Evolutionary conservation across 2,888 invertebrate species (phyloP), one percentile per base, ranked within the genome.

Genomic region (Agriotes lineatus): DNA sequence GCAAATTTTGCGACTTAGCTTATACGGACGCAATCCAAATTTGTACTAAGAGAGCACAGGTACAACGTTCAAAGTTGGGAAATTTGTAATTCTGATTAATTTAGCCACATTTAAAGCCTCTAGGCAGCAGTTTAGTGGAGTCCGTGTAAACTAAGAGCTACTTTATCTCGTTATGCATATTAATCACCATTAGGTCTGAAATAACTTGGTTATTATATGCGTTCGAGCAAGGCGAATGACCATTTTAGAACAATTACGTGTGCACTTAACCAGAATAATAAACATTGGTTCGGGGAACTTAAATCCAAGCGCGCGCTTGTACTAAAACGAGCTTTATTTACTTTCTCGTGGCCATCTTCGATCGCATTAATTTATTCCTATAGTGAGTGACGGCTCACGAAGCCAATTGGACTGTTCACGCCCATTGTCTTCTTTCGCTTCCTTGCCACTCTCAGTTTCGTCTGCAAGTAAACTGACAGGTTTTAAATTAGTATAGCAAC

Each of bases 81-180:
- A 74, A 74, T 75, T 74, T 73, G 75, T 74, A 75, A 75, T 75
- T 74, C 75, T 74, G 75, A 75, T 74, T 75, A 75, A 75, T 74
- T 73, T 71, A 54, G 59, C 74, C 73, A 66, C 75, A 71, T 71
- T 75, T 72, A 66, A 69, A 68, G 59, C 68, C 68, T 63, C 63
- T 14, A 63, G 68, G 59, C 58, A 59, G 59, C 54, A 68, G 60
- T 67, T 67, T 67, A 67, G 63, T 63, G 62, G 68, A 68, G 37
- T 68, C 63, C 54, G 44, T 59, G 63, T 68, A 68, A 68, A 68
- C 68, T 64, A 64, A 68, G 59, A 68, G 68, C 63, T 68, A 67
- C 70, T 67, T 65, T 69, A 69, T 70, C 70, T 72, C 58, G 69
- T 72, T 72, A 75, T 75, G 71, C 72, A 75, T 75, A 75, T 73